Base-by-base conservation (phyloP, 2,888 invertebrate genomes). In the Rhodophaea formosa region DNA sequence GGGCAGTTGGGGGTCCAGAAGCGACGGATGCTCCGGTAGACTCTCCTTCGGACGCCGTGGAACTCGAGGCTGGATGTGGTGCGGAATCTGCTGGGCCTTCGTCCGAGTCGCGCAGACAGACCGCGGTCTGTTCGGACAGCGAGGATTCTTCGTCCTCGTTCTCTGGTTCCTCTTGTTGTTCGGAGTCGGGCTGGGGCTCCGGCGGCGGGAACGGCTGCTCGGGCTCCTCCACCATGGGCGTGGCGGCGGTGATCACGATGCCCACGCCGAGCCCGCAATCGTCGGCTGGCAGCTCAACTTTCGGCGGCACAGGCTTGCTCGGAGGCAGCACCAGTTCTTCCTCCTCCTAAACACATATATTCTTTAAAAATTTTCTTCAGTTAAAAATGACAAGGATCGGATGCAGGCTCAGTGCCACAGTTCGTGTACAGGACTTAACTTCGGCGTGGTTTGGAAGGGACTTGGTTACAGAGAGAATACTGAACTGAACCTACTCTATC, bases 181-280 rank as follows among this genome's bases (percentile, higher is more conserved):
- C 61, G 42, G 66, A 47, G 42, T 71, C 72, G 43, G 60, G 61
- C 46, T 76, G 74, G 7, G 66, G 59, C 39, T 72, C 92, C 8
- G 88, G 77, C 3, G 95, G 94, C 12, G 96, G 96, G 88, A 96
- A 96, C 39, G 94, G 93, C 77, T 94, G 95, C 68, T 96, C 96
- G 44, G 96, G 93, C 77, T 97, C 96, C 86, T 98, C 97, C 73
- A 95, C 91, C 96, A 97, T 97, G 47, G 98, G 98, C 46, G 98
- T 98, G 65, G 98, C 97, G 57, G 97, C 97, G 51, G 97, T 98
- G 82, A 98, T 97, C 60, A 97, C 97, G 71, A 98, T 97, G 84
- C 96, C 97, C 70, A 96, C 96, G 63, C 96, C 96, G 64, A 97
- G 92, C 69, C 95, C 95, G 69, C 93, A 91, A 67, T 94, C 93